Evolutionary conservation across 2,888 invertebrate genomes (phyloP), one percentile per base, ranked within the genome.

Genomic region (Odontocerum albicorne): DNA sequence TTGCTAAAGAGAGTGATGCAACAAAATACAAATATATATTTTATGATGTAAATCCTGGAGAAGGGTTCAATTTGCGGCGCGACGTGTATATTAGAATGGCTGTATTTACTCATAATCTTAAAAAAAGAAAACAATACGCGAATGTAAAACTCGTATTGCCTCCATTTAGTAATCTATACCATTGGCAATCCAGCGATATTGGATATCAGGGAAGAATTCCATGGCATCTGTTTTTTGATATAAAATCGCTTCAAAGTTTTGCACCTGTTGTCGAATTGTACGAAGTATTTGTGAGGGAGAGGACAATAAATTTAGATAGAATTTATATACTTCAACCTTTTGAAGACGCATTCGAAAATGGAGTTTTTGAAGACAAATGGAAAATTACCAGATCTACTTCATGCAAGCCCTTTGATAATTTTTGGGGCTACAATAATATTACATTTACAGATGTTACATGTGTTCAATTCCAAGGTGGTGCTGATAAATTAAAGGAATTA

Each of bases 81-180:
- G 98, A 99, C 77, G 97, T 99, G 1, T 98, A 94, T 67, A 87
- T 98, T 80, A 82, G 98, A 63, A 81, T 96, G 65, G 95, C 96
- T 1, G 87, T 90, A 40, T 85, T 96, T 67, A 78, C 92, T 0
- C 80, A 86, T 21, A 81, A 85, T 55, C 75, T 94, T 49, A 78
- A 83, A 54, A 77, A 78, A 52, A 68, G 72, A 8, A 71, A 72
- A 0, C 68, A 70, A 54, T 39, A 45, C 10, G 40, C 39, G 27
- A 31, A 57, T 31, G 22, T 55, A 4, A 75, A 76, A 32, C 66
- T 92, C 64, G 93, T 97, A 42, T 75, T 99, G 60, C 97, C 97
- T 10, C 96, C 98, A 0, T 99, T 96, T 93, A 83, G 88, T 49
- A 82, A 84, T 58, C 71, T 98, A 2, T 92, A 91, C 63, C 99